Evolutionary conservation across 2,113 vertebrate species (phyloP).

Genomic region (Sarotherodon lohbergeri): DNA sequence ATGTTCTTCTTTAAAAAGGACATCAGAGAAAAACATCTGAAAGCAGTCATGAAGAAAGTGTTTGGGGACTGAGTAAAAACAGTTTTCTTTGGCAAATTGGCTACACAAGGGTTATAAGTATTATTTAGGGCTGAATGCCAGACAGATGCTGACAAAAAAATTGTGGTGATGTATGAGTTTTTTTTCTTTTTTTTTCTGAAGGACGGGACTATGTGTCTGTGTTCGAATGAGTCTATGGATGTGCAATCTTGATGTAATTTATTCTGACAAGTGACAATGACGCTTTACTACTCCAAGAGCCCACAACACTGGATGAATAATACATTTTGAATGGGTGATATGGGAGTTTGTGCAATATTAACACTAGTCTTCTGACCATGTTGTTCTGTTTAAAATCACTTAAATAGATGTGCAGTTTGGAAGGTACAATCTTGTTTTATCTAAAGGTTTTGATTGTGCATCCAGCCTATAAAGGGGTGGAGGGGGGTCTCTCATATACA

Average conservation of each 20-base stretch:
- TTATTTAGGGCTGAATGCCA: conserved; percentile 23
- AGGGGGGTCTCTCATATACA: not conserved
- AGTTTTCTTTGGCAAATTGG: not conserved
- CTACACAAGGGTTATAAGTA: not conserved
- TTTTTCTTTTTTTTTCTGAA: not conserved
- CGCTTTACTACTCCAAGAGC: conserved; percentile 14
- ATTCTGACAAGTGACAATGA: conserved; percentile 50
- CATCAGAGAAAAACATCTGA: conserved; percentile 58
- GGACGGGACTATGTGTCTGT: not conserved
- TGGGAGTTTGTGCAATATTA: conserved; percentile 1
- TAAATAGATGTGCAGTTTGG: not conserved
- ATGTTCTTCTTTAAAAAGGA: conserved; percentile 61
- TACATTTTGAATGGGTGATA: conserved; percentile 5
- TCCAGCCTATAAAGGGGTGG: not conserved
- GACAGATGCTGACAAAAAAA: conserved; percentile 10
- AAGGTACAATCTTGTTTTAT: not conserved
- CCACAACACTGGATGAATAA: conserved; percentile 17
- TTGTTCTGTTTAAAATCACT: not conserved
- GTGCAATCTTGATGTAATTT: conserved; percentile 37
- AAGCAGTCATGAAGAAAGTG: conserved; percentile 36
- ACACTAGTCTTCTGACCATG: not conserved
- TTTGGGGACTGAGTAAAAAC: conserved; percentile 12
- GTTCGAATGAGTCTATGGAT: not conserved
- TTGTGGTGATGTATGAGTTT: not conserved
- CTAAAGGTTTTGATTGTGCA: not conserved